Base-by-base conservation (phyloP, 2,797 vertebrate genomes). In the Danio aesculapii region DNA sequence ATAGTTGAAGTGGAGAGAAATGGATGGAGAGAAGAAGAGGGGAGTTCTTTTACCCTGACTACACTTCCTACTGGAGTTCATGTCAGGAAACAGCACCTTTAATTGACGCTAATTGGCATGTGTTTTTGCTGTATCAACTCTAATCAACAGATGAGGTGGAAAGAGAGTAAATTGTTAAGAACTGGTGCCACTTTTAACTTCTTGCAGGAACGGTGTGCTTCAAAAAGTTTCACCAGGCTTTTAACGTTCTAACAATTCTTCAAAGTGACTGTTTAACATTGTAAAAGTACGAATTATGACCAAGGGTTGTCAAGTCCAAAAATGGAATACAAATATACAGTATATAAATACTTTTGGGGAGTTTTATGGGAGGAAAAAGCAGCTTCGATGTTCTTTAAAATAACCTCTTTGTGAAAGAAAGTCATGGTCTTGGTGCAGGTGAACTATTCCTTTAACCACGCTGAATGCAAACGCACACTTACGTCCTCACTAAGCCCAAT, bases 31-130 rank as follows among this genome's bases (percentile, higher is more conserved):
- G 77, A 81, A 72, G 69, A 62, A 79, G 77, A 50, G 69, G 79
- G 72, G 73, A 66, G 49, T 81, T 46, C 44, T 41, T 53, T 67
- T 73, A 59, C 70, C 10, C 73, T 53, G 69, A 77, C 75, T 72
- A 57, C 79, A 79, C 83, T 87, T 86, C 81, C 81, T 83, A 81
- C 76, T 88, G 88, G 86, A 84, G 61, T 79, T 82, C 81, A 83
- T 39, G 43, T 87, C 85, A 87, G 84, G 87, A 88, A 86, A 85
- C 70, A 75, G 69, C 64, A 49, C 70, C 81, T 39, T 39, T 89
- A 89, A 90, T 91, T 89, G 87, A 80, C 86, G 88, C 88, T 89
- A 92, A 92, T 88, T 91, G 90, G 86, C 61, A 50, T 86, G 87
- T 84, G 86, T 89, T 86, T 86, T 82, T 44, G 73, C 83, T 85